Base-by-base conservation (phyloP, 2,888 invertebrate genomes). In the Eupithecia subfuscata region DNA sequence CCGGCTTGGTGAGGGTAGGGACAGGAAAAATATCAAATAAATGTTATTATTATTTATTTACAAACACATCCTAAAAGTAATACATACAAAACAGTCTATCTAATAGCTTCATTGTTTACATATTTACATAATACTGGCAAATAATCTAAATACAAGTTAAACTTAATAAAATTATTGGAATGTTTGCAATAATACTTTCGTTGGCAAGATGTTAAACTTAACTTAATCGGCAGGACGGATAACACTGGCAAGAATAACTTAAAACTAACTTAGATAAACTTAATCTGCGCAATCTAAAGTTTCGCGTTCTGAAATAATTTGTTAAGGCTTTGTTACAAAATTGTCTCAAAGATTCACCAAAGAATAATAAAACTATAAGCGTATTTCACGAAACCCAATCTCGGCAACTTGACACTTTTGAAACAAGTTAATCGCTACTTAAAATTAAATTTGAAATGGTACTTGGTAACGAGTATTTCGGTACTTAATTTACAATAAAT, bases 181-280 rank as follows among this genome's bases (percentile, higher is more conserved):
- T 79, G 81, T 85, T 83, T 82, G 73, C n/a, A 78, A 71, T 78
- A 94, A 95, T 95, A 95, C 94, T 94, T 86, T 87, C 69, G 79
- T 83, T 82, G 94, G 94, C 88, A 93, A 94, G 93, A 94, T 93
- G 92, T 84, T 81, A 85, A 82, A 79, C 77, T 78, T 78, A 81
- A 73, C 82, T 87, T 86, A 85, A 83, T 90, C 89, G 91, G 91
- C 84, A 93, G 94, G 94, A 94, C 94, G 94, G 94, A 93, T 87
- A 84, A 86, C 82, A 89, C 89, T 88, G 87, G 86, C 85, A 87
- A 87, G 84, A 85, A 79, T 75, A 71, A 75, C 81, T 85, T 86
- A 83, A 81, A 82, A 81, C 78, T 79, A 78, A 34, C 18, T 67
- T 67, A n/a, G 30, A 37, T 37, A 67, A n/a, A n/a, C 12, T 60